Percentiles rank a stretch among this genome's conserved stretches.
Conservation (phyloP, 2,113 vertebrate species). For the Tenrec ecaudatus region DNA sequence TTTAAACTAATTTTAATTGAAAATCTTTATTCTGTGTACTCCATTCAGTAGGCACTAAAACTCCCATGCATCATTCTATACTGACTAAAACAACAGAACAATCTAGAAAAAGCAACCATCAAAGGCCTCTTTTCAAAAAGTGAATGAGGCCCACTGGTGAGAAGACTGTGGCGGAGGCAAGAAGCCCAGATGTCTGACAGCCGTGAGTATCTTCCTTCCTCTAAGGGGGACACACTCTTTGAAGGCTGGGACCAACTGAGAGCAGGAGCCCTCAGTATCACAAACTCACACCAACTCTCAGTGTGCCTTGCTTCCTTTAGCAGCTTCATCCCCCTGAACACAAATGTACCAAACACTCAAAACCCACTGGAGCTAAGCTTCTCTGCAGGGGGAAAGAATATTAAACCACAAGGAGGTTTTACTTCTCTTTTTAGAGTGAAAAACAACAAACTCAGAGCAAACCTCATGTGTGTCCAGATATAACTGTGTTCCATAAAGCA, state of each 20-base stretch:
- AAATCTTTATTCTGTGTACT: not conserved
- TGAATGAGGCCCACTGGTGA: not conserved
- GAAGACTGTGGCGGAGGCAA: not conserved
- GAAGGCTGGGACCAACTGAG: not conserved
- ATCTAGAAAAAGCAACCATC: not conserved
- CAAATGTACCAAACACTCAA: not conserved
- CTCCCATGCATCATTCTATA: not conserved
- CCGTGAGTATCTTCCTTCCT: accelerated
- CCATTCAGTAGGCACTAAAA: not conserved
- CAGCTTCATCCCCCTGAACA: not conserved
- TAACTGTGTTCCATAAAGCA: not conserved
- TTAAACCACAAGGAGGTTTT: not conserved
- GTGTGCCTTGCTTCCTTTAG: not conserved
- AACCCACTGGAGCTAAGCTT: not conserved
- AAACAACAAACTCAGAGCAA: not conserved
- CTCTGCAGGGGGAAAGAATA: not conserved
- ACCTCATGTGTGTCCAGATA: not conserved
- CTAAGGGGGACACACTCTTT: not conserved
- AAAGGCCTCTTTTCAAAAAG: not conserved
- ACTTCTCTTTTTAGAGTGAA: not conserved
- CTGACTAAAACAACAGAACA: not conserved
- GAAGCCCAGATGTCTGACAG: not conserved
- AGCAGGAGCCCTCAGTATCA: not conserved
- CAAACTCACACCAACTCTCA: not conserved
- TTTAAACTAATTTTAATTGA: not conserved